A percentile compares a stretch with the other conserved stretches of the same genome.
phyloP scores from a whole-genome alignment of 1,140 invertebrate genomes.

The Hylaeus anthracinus region DNA sequence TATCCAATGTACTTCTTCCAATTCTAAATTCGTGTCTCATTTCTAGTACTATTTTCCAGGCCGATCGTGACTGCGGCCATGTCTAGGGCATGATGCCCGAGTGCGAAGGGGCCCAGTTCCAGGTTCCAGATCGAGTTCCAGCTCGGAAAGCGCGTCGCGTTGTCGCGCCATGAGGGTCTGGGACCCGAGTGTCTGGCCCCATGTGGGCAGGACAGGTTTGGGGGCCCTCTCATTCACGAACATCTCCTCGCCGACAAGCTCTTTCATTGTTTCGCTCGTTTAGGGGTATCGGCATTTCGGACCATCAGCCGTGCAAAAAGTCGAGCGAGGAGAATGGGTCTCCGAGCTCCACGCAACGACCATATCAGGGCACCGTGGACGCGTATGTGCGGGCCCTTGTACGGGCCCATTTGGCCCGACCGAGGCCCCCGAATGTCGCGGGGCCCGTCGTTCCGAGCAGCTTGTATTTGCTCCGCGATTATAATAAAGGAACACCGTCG shows the following conservation, averaged over 20 bases:
- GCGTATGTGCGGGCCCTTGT: conserved; percentile 26
- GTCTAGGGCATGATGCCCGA: conserved; percentile 2
- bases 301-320: conserved; percentile 65
- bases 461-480: conserved; percentile 29
- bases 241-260: conserved; percentile 58
- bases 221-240: conserved; percentile 72
- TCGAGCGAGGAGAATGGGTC: conserved; percentile 67
- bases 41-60: too few relatives aligned
- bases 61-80: too few relatives aligned
- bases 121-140: conserved; percentile 45
- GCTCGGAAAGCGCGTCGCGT: conserved; percentile 56
- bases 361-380: conserved; percentile 61
- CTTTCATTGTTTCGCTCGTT: conserved; percentile 76
- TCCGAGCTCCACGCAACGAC: conserved; percentile 57
- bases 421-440: conserved; percentile 22
- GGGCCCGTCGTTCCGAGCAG: background rate
- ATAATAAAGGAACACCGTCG: conserved; percentile 47
- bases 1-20: too few relatives aligned
- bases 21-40: too few relatives aligned
- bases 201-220: conserved; percentile 71
- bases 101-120: conserved; percentile 4
- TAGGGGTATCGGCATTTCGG: conserved; percentile 68
- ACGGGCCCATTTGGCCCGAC: conserved; percentile 33
- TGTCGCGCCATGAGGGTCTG: conserved; percentile 53
- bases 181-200: conserved; percentile 54